Percentiles rank a stretch among this genome's conserved stretches.
These are phyloP conservation scores for Cheilosia soror DNA, from an alignment of 2,888 invertebrate genomes.

Conservation along the genomic window DNA sequence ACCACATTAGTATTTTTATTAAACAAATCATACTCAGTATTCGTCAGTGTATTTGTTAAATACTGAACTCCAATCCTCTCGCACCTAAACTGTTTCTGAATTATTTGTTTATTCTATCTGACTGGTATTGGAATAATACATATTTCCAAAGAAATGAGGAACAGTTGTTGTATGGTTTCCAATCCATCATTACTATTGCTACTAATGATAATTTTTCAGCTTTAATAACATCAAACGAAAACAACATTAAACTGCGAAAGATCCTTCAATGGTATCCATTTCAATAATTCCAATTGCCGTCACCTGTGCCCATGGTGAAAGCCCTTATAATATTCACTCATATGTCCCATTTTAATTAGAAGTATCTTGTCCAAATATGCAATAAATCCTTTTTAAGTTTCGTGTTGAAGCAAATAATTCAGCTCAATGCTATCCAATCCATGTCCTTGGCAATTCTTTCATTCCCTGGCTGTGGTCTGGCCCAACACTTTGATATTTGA, in stretches of 20 bases:
- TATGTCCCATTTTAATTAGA: constrained; percentile 55
- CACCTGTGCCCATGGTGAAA: constrained; percentile 31
- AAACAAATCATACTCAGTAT: too few species aligned
- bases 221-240: too few species aligned
- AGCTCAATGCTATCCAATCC: constrained; percentile 14
- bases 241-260: constrained; percentile 12
- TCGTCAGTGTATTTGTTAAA: too few species aligned
- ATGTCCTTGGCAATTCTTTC: constrained; percentile 45
- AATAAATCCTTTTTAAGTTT: constrained; percentile 67
- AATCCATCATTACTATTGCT: too few species aligned
- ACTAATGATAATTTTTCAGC: too few species aligned
- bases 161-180: too few species aligned
- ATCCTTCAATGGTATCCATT: constrained; percentile 44
- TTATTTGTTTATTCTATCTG: too few species aligned
- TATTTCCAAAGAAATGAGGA: too few species aligned
- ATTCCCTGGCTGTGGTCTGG: constrained; percentile 6
- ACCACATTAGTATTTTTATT: too few species aligned
- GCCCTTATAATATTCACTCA: constrained; percentile 44
- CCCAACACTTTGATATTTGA: constrained; percentile 73
- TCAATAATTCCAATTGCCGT: constrained; percentile 46
- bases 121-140: too few species aligned
- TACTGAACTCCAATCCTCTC: too few species aligned
- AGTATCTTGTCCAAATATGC: constrained; percentile 58
- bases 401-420: constrained; percentile 68
- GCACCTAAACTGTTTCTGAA: too few species aligned